Percentiles rank a stretch among this genome's conserved stretches.
These are phyloP conservation scores for Botrylloides violaceus DNA, from an alignment of 23 tunicate species.

Conservation along the genomic window DNA sequence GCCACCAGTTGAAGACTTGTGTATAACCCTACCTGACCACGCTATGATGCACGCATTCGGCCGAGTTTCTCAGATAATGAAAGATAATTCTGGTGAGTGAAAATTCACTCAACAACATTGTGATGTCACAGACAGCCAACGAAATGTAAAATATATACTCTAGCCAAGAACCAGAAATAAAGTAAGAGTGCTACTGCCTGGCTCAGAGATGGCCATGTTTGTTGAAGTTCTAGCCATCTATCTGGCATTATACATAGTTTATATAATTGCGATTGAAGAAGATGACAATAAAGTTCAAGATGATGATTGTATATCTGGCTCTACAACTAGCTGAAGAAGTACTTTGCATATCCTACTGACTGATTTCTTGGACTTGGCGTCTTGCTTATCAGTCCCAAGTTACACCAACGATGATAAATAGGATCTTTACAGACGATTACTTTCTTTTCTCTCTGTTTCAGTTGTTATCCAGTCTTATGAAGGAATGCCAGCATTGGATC, in stretches of 20 bases:
- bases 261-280: constrained; percentile 25
- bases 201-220: constrained; percentile 28
- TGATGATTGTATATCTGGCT: not conserved
- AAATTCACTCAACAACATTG: not conserved
- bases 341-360: no score
- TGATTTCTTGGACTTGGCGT: no score
- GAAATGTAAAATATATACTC: no score
- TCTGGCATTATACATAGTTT: constrained; percentile 7
- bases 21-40: constrained; percentile 1
- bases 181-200: no score
- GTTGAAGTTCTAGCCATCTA: constrained; percentile 18
- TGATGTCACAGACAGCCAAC: not conserved
- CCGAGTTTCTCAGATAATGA: constrained; percentile 11
- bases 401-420: no score
- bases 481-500: constrained; percentile 39
- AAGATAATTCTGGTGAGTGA: constrained; percentile 8
- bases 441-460: no score
- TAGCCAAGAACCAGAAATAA: no score
- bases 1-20: constrained; percentile 21
- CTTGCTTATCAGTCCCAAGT: no score
- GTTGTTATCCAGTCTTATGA: constrained; percentile 37
- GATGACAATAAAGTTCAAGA: constrained; percentile 14
- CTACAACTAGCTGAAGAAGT: no score
- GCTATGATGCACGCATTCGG: constrained; percentile 2
- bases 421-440: no score